Evolutionary conservation across 1,140 invertebrate species (phyloP).

Genomic region (Drosophila pruinosa): DNA sequence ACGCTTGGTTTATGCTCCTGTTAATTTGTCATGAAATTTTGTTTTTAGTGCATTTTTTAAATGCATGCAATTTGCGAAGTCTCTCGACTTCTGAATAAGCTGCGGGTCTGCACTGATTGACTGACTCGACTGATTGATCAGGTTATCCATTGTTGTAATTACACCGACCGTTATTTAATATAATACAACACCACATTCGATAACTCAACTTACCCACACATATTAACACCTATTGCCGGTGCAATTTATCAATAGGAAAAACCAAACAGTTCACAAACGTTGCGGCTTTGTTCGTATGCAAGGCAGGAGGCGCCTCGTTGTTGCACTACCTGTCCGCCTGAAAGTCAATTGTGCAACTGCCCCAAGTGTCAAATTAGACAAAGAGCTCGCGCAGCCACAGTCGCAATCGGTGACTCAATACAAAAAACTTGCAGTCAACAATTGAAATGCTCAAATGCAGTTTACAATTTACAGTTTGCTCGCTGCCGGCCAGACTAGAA

Average conservation of each 20-base stretch:
- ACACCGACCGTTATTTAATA: slow-evolving; percentile 6
- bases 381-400: slow-evolving; percentile 41
- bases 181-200: neutral
- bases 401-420: slow-evolving; percentile 37
- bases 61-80: slow-evolving; percentile 17
- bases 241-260: slow-evolving; percentile 41
- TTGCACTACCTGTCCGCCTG: slow-evolving; percentile 40
- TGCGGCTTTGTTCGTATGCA: neutral
- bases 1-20: slow-evolving; percentile 33
- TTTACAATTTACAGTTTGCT: slow-evolving; percentile 32
- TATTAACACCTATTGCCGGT: slow-evolving; percentile 55
- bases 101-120: neutral
- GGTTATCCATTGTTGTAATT: neutral
- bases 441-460: slow-evolving; percentile 57
- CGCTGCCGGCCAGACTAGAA: slow-evolving; percentile 38
- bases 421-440: slow-evolving; percentile 45
- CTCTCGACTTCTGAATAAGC: neutral
- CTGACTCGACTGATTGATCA: neutral
- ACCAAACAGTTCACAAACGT: slow-evolving; percentile 32
- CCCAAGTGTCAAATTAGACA: slow-evolving; percentile 79
- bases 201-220: slow-evolving; percentile 41
- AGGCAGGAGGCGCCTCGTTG: slow-evolving; percentile 31
- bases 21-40: slow-evolving; percentile 72
- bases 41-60: slow-evolving; percentile 41
- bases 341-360: slow-evolving; percentile 58